These are phyloP conservation scores for Caenorhabditis plicata DNA, from an alignment of 2,888 invertebrate species.

Conservation along the genomic window DNA sequence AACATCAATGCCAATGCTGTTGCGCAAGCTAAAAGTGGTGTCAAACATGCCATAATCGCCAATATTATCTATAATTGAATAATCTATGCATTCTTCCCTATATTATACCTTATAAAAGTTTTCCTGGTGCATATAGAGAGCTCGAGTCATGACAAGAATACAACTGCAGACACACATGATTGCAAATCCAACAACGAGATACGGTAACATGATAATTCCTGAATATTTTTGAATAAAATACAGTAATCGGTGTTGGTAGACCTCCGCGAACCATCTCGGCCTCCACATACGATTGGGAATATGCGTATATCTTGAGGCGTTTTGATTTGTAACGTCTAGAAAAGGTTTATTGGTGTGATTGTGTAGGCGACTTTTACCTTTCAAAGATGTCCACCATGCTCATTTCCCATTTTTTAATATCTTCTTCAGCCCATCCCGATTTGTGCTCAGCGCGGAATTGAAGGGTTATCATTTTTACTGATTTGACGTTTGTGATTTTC, in stretches of 20 bases:
- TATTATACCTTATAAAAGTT: constrained; percentile 54
- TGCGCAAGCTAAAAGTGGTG: constrained; percentile 58
- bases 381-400: constrained; percentile 51
- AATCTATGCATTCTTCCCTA: too few relatives aligned
- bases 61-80: constrained; percentile 46
- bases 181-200: constrained; percentile 55
- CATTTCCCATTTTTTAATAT: constrained; percentile 60
- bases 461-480: constrained; percentile 55
- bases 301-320: constrained; percentile 46
- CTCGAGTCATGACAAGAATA: constrained; percentile 52
- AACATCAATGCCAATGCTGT: constrained; percentile 60
- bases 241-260: too few relatives aligned
- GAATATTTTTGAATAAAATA: not conserved
- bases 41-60: constrained; percentile 57
- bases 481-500: constrained; percentile 50
- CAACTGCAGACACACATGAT: constrained; percentile 58
- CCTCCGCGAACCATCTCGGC: constrained; percentile 61
- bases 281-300: constrained; percentile 57
- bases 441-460: constrained; percentile 57
- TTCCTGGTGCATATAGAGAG: constrained; percentile 61
- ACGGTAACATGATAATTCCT: constrained; percentile 39
- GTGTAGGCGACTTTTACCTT: not conserved
- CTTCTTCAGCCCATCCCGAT: constrained; percentile 48
- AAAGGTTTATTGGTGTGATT: constrained; percentile 2
- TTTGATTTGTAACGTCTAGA: constrained; percentile 50